Base-by-base conservation (phyloP, 2,797 vertebrate species). In the Falco berigora region DNA sequence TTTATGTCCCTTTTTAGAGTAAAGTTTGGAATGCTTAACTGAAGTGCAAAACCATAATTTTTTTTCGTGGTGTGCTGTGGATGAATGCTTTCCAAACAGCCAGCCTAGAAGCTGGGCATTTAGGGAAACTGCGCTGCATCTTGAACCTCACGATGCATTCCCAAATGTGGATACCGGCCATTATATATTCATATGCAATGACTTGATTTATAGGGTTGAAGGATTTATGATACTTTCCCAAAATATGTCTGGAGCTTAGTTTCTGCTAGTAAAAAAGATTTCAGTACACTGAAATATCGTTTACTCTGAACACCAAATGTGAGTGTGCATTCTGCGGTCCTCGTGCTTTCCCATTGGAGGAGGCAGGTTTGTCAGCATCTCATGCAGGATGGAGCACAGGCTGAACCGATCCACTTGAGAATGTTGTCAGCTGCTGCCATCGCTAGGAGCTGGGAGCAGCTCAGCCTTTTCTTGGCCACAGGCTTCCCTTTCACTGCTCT, bases 301-400 rank as follows among this genome's bases (percentile, higher is more conserved):
- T 82, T 73, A 28, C 13, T 20, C 53, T 42, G 12, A 73, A 36
- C 14, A 25, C 12, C 9, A 17, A 46, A 40, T 21, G 11, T 6
- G 25, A 12, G 1, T 15, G 22, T 67, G 20, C 23, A 9, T 84
- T 84, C 34, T 83, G 11, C 38, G 69, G 14, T 19, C 15, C 67
- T n/a, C 52, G 40, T 63, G 50, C 18, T 76, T 62, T 92, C 20
- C 49, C 2, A 0, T 12, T 40, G 63, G 62, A 64, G 40, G 28
- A 68, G 34, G 19, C 19, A 9, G 13, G 18, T 56, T 83, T 38
- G 66, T 12, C 34, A 17, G 47, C 11, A 15, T 5, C 7, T 4
- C 19, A 3, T 2, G 22, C 4, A 12, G 34, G 50, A 24, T 8
- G 42, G 46, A 47, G 17, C 38, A 4, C 2, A 0, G 14, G 62